These are phyloP conservation scores for Muscicapa adusta DNA, from an alignment of 2,113 vertebrate species.

Conservation along the genomic window DNA sequence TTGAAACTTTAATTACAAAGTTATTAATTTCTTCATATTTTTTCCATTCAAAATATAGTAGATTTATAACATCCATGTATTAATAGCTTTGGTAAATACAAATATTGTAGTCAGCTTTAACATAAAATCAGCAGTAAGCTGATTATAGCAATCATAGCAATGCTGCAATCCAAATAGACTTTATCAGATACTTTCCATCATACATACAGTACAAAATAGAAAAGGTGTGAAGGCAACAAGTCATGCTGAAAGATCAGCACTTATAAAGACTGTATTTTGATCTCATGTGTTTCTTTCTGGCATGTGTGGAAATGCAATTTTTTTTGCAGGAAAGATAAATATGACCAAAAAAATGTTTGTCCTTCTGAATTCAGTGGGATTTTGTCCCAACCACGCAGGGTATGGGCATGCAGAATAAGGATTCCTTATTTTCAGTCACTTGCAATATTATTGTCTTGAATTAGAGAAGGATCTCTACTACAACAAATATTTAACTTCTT, in stretches of 20 bases:
- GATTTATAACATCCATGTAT: constrained; percentile 3
- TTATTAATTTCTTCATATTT: neutral
- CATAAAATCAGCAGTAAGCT: neutral
- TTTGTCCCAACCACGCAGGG: neutral
- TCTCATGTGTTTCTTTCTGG: neutral
- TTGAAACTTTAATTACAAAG: constrained; percentile 41
- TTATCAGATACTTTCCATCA: neutral
- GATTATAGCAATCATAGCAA: neutral
- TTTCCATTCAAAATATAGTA: neutral
- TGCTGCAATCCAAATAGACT: neutral
- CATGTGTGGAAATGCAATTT: neutral
- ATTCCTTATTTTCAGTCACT: neutral
- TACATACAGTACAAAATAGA: neutral
- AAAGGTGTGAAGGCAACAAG: neutral
- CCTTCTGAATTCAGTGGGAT: neutral
- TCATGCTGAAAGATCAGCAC: neutral
- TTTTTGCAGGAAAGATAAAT: neutral
- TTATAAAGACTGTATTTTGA: neutral
- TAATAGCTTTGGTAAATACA: constrained; percentile 30
- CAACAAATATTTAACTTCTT: neutral
- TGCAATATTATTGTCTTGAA: neutral
- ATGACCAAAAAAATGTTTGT: neutral
- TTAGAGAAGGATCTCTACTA: neutral
- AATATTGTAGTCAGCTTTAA: constrained; percentile 3
- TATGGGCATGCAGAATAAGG: neutral